These are phyloP conservation scores for Argynnis bischoffii DNA, from an alignment of 2,888 invertebrate species.

Conservation along the genomic window DNA sequence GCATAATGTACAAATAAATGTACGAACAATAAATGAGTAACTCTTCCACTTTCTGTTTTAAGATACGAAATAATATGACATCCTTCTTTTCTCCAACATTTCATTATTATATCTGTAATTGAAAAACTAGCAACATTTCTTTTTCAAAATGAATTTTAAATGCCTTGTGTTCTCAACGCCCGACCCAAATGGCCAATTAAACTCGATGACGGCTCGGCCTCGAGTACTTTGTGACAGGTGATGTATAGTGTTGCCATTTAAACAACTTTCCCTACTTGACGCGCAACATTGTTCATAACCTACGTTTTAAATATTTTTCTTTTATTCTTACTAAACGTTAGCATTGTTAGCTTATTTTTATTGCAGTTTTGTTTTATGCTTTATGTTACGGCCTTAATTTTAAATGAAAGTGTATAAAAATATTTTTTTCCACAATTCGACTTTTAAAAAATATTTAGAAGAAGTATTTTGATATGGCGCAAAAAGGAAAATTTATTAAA, in stretches of 20 bases:
- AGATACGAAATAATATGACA: neutral
- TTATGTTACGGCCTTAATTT: too few species aligned
- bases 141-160: conserved; percentile 16
- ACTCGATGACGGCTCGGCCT: conserved; percentile 26
- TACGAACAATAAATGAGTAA: too few species aligned
- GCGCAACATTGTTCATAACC: conserved; percentile 19
- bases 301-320: conserved; percentile 9
- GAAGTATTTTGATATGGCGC: too few species aligned
- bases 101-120: neutral
- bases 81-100: neutral
- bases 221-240: conserved; percentile 25
- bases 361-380: neutral
- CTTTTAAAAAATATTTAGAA: too few species aligned
- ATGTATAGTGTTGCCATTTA: conserved; percentile 29
- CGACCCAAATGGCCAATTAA: conserved; percentile 28
- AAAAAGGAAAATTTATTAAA: too few species aligned
- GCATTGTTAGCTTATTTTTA: neutral
- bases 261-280: conserved; percentile 22
- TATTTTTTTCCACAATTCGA: too few species aligned
- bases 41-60: neutral
- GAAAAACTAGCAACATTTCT: conserved; percentile 4
- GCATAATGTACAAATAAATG: too few species aligned
- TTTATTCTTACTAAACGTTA: neutral
- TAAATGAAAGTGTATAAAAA: too few species aligned
- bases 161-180: conserved; percentile 18